Conservation (phyloP, 2,113 vertebrate species). For the Eira barbara region DNA sequence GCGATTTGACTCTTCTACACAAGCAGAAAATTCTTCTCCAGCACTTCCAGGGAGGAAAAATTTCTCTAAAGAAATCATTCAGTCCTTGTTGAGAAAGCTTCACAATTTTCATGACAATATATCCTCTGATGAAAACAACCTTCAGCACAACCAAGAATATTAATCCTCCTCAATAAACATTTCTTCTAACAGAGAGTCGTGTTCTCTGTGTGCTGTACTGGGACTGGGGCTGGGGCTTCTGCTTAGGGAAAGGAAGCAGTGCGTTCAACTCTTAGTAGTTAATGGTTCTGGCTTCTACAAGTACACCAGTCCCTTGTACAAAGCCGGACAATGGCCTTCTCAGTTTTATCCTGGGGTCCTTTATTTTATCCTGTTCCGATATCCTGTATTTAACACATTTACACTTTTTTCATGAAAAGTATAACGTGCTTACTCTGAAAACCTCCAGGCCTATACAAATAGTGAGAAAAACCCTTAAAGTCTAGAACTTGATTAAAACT, state of each 20-base stretch:
- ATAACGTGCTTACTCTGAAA: not conserved
- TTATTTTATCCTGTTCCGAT: not conserved
- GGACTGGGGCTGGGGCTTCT: not conserved
- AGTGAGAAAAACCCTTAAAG: not conserved
- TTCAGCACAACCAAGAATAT: not conserved
- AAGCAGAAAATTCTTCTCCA: slow-evolving; percentile 30
- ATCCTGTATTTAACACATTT: not conserved
- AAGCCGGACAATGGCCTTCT: not conserved
- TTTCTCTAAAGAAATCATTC: not conserved
- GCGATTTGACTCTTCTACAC: not conserved
- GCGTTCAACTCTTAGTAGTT: not conserved
- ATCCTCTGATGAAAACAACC: not conserved
- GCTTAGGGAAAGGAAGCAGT: not conserved
- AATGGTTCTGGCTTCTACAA: not conserved
- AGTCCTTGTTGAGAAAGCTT: not conserved
- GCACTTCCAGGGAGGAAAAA: not conserved
- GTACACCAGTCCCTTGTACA: not conserved
- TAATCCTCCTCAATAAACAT: slow-evolving; percentile 2
- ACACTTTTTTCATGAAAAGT: not conserved
- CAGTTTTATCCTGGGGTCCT: not conserved
- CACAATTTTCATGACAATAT: not conserved
- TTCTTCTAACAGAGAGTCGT: not conserved
- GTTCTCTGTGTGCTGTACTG: not conserved
- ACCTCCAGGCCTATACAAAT: not conserved
- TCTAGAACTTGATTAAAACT: not conserved